Percentiles rank a stretch among this genome's conserved stretches.
Evolutionary conservation across 2,113 vertebrate genomes (phyloP).

Genomic region (Catharus bicknelli): DNA sequence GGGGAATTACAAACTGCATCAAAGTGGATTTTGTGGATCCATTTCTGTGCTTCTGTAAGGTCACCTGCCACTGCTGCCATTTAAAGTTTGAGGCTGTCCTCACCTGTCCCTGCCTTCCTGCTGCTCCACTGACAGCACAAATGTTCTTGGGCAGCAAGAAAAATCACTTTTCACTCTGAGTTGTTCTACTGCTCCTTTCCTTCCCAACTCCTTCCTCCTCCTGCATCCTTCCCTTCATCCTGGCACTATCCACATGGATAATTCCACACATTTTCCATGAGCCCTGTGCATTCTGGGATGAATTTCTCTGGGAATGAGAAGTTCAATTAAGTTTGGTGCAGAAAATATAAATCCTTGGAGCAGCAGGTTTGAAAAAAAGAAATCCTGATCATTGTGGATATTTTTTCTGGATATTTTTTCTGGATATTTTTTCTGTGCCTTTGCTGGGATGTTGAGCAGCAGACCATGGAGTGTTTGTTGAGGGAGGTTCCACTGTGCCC

Average conservation of each 20-base stretch:
- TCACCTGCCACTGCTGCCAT: not conserved
- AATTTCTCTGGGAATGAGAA: not conserved
- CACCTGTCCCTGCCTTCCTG: not conserved
- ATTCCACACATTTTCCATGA: rapidly evolving
- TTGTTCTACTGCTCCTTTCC: not conserved
- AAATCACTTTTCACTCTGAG: not conserved
- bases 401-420: not conserved
- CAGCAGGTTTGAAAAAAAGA: rapidly evolving
- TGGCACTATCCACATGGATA: rapidly evolving
- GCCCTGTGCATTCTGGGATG: not conserved
- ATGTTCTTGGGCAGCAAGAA: not conserved
- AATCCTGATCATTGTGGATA: not conserved
- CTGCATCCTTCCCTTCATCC: not conserved
- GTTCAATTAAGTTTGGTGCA: not conserved
- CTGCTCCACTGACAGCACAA: not conserved
- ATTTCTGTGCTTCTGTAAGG: not conserved
- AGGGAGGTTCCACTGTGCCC: not conserved
- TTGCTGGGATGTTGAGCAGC: not conserved
- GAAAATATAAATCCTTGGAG: not conserved
- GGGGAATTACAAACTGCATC: not conserved
- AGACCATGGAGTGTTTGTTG: not conserved
- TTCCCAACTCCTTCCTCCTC: not conserved
- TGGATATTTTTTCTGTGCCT: not conserved
- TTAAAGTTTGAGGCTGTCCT: not conserved
- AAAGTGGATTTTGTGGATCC: not conserved